These are phyloP conservation scores for Heliconius hortense DNA, from an alignment of 2,888 invertebrate genomes.

Conservation along the genomic window DNA sequence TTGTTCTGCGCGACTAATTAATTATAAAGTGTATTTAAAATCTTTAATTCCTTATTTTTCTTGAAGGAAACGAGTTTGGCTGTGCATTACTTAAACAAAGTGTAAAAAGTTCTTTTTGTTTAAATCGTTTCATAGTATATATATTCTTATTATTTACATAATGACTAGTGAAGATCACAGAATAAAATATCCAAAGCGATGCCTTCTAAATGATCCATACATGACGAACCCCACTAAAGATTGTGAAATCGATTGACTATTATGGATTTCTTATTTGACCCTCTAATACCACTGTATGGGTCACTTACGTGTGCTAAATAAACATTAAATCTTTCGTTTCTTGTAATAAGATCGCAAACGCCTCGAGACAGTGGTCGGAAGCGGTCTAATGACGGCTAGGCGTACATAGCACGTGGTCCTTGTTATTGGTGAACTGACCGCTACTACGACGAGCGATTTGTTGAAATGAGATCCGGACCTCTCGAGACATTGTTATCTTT, in stretches of 20 bases:
- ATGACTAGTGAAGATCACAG: neutral
- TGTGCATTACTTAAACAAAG: constrained; percentile 6
- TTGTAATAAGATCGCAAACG: constrained; percentile 46
- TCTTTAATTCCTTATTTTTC: constrained; percentile 38
- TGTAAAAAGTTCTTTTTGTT: neutral
- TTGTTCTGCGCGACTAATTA: constrained; percentile 42
- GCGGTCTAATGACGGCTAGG: constrained; percentile 77
- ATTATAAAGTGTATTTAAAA: constrained; percentile 41
- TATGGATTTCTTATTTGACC: constrained; percentile 65
- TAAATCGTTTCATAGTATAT: neutral
- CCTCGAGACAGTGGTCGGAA: constrained; percentile 62
- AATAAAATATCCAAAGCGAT: no score
- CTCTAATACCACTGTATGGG: constrained; percentile 39
- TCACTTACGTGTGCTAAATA: constrained; percentile 17
- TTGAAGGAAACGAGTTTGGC: constrained; percentile 13
- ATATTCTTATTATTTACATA: neutral
- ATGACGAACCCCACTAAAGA: constrained; percentile 31
- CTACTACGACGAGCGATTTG: constrained; percentile 74
- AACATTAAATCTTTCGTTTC: constrained; percentile 35
- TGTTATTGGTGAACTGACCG: constrained; percentile 81
- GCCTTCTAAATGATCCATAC: neutral
- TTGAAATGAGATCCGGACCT: constrained; percentile 81
- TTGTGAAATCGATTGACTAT: constrained; percentile 58
- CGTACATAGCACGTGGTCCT: constrained; percentile 78
- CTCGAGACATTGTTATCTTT: constrained; percentile 73